These are phyloP conservation scores for Monopterus albus DNA, from an alignment of 2,113 vertebrate species.

Conservation along the genomic window DNA sequence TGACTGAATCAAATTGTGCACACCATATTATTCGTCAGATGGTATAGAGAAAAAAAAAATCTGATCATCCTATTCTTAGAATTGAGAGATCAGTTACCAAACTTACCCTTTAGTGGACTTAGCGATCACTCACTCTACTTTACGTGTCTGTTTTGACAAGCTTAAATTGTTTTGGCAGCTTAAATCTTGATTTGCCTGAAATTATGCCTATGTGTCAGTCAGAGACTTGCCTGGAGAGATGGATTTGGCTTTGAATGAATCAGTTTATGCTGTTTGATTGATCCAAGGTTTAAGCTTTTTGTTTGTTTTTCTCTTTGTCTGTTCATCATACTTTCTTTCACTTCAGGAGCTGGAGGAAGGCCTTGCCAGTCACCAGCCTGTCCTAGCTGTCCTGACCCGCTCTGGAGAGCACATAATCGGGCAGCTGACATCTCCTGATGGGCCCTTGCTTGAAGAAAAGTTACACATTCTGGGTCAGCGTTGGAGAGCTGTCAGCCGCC, in stretches of 20 bases:
- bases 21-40: too few species aligned
- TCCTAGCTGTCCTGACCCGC: conserved; percentile 80
- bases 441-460: conserved; percentile 89
- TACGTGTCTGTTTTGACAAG: conserved; percentile 23
- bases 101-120: conserved; percentile 37
- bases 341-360: conserved; percentile 93
- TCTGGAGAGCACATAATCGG: conserved; percentile 88
- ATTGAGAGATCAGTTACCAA: conserved; percentile 64
- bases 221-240: conserved; percentile 37
- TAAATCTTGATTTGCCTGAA: conserved; percentile 47
- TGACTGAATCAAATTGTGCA: too few species aligned
- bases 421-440: conserved; percentile 86
- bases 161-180: conserved; percentile 59
- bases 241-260: conserved; percentile 33
- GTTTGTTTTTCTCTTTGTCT: background rate
- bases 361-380: conserved; percentile 84
- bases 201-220: conserved; percentile 45
- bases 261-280: conserved; percentile 32
- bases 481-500: conserved; percentile 80
- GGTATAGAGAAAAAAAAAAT: too few species aligned
- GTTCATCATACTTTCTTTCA: background rate
- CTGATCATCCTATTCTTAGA: too few species aligned
- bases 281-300: conserved; percentile 2
- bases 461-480: conserved; percentile 85
- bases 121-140: conserved; percentile 48